Evolutionary conservation across 2,113 vertebrate species (phyloP), one percentile per base, ranked within the genome.

Genomic region (Siniperca knerii): DNA sequence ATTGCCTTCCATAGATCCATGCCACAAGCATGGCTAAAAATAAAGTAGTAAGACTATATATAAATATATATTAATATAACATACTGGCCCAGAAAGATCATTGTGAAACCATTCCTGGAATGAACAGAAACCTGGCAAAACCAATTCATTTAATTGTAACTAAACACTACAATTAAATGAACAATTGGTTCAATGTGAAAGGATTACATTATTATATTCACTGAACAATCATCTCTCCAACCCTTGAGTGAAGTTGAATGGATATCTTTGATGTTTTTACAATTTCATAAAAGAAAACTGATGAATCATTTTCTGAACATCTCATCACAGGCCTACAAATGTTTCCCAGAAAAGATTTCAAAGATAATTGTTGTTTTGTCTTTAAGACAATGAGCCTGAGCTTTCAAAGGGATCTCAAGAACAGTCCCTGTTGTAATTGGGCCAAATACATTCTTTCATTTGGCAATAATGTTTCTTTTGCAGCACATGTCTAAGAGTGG

Each of bases 371-470:
- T 90, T 82, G 29, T 92, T 91, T 93, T 93, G 89, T 94, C 75
- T 92, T 83, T 62, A 87, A 88, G 75, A 94, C 89, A 95, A 95
- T 93, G 86, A 87, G 88, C 69, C 71, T 8, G 77, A 84, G 85
- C 89, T 88, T 93, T 95, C 75, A 94, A 92, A 91, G 84, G 79
- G 82, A 90, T 89, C 88, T 89, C 68, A 83, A 85, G 81, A 90
- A 87, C 84, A 81, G 90, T 71, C 79, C 55, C 72, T 87, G 79
- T 82, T 84, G 84, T 92, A 95, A 93, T 89, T 94, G 92, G 92
- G 89, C 90, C 90, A 93, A 94, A 93, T 91, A 92, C 87, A 85
- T 93, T 91, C 93, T 92, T 92, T 95, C 92, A 92, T 94, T 93
- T 93, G 82, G 83, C 80, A 88, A 94, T 94, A 93, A 92, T 90